Base-by-base conservation (phyloP, 2,797 vertebrate genomes). In the Lophius americanus region DNA sequence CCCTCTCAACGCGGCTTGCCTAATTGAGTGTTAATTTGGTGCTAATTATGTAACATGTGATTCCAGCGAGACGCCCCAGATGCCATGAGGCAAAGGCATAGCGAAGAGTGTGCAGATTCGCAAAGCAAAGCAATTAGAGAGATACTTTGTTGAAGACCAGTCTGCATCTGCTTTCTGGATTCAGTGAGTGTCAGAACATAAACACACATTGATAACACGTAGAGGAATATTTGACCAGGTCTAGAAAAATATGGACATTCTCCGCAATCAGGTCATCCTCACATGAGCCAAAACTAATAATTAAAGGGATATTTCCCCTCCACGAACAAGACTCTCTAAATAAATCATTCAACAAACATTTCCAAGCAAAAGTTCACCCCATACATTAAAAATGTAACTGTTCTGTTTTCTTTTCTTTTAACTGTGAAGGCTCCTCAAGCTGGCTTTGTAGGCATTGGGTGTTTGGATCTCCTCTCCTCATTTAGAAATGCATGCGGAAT, bases 1-100 rank as follows among this genome's bases (percentile, higher is more conserved):
- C 87, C 73, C 84, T 81, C 84, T 82, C 84, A 83, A 88, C 88
- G 87, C 68, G 42, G 56, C 66, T 73, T 82, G 76, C 79, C 88
- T 92, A 91, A 92, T 88, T 88, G 90, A 90, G 86, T 91, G 91
- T 90, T 92, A 91, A 92, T 92, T 92, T 88, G 89, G 86, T 90
- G 90, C 89, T 92, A 92, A 92, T 91, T 88, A 91, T 78, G 86
- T 88, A 92, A 89, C 84, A 81, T 76, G 88, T 83, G 79, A 85
- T 89, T 84, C 88, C 81, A 80, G 78, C 37, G 89, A 88, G 88
- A 83, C 75, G 52, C 75, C 79, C 88, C 88, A 90, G 91, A 91
- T 91, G 90, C 78, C 79, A 83, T 43, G 60, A 86, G 79, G 88
- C 36, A 67, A 82, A 85, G 75, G 75, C 60, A 64, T 12, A 69